Base-by-base conservation (phyloP, 2,797 vertebrate genomes). In the Huso huso region DNA sequence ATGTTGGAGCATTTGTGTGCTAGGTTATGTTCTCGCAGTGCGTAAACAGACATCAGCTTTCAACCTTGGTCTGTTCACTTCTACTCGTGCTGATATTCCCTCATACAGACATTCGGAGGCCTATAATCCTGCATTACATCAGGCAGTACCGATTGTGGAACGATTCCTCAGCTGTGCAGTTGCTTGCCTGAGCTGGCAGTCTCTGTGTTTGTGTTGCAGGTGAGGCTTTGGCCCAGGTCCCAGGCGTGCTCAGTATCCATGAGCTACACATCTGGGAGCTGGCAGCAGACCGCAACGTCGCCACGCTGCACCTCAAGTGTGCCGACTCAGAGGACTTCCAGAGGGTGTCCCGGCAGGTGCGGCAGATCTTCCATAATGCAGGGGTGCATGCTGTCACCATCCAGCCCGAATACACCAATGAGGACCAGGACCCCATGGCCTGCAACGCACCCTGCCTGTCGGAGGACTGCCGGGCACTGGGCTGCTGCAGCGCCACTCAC, bases 201-300 rank as follows among this genome's bases (percentile, higher is more conserved):
- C 51, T n/a, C 48, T 51, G 49, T 8, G 15, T 52, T 48, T 73
- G 53, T 72, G 2, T 79, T 79, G 48, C 66, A 93, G 92, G 86
- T 78, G 79, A 82, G 10, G 81, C 79, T 7, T 70, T 93, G 13
- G 68, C 80, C 23, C 8, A 1, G 0, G 70, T 93, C 2, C 82
- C 86, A 0, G 88, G 88, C 0, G 77, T 93, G 7, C 76, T 72
- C 55, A 85, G 88, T 15, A 65, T 93, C 7, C 92, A 93, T 0
- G 91, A 93, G 65, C 70, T 91, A 15, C 92, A 93, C 0, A 61
- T 93, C 2, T 93, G 92, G 92, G 88, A 93, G 66, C 81, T 93
- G 3, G 70, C 85, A 15, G 82, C 82, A 1, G 85, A 89, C 12
- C 90, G 89, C 71, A 87, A 83, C 70, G 87, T 94, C 3, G 92